Percentiles rank a stretch among this genome's conserved stretches.
Evolutionary conservation across 2,113 vertebrate genomes (phyloP).

Genomic region (Cricetomys ansorgei): DNA sequence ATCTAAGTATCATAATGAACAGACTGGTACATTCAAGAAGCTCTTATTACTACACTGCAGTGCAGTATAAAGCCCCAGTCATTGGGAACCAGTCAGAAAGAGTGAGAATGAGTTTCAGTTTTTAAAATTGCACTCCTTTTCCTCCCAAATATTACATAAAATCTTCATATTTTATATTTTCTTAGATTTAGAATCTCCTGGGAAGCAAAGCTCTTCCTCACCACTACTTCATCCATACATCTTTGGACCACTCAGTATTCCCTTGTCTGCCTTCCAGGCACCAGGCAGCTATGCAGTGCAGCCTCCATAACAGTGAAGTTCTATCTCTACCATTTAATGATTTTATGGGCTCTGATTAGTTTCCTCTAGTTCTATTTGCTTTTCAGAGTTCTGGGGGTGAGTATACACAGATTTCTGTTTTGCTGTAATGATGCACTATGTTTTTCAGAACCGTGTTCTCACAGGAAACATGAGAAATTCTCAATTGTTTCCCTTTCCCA

Average conservation of each 20-base stretch:
- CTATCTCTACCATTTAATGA: background rate
- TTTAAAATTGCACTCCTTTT: background rate
- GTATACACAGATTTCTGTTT: background rate
- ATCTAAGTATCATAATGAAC: conserved; percentile 38
- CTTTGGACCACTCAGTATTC: background rate
- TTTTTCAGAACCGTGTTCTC: background rate
- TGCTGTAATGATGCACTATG: background rate
- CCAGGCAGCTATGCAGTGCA: too few relatives aligned
- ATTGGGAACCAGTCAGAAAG: background rate
- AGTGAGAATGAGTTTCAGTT: background rate
- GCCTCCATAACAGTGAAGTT: background rate
- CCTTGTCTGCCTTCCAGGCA: background rate
- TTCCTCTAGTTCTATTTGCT: background rate
- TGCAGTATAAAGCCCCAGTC: background rate
- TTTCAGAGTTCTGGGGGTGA: background rate
- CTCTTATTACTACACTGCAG: conserved; percentile 37
- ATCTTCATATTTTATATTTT: background rate
- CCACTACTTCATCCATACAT: background rate
- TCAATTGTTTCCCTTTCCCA: background rate
- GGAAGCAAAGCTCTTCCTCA: background rate
- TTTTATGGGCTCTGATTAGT: background rate
- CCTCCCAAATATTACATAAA: background rate
- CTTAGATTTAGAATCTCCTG: background rate
- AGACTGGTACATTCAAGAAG: background rate
- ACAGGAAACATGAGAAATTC: background rate